phyloP scores from a whole-genome alignment of 2,797 vertebrate species.

The Diglossa cyanea region DNA sequence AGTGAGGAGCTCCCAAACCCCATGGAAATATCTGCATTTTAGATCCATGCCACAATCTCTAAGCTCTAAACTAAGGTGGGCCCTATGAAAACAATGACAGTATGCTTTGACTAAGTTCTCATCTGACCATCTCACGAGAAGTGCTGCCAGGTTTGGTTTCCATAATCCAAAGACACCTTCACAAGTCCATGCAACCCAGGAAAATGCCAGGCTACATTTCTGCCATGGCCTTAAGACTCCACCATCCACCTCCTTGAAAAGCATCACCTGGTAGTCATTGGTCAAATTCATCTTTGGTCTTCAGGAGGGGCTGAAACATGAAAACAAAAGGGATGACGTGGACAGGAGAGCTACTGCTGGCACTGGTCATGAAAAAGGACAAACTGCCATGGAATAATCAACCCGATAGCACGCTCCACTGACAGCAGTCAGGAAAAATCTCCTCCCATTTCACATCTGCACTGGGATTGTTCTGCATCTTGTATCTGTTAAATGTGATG shows the following conservation, averaged over 20 bases:
- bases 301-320: not conserved
- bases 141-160: not conserved
- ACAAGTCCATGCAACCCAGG: not conserved
- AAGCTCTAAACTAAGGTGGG: not conserved
- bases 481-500: rapidly evolving
- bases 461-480: not conserved
- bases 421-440: not conserved
- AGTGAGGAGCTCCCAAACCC: not conserved
- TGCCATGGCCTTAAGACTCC: not conserved
- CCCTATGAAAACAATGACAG: rapidly evolving
- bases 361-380: not conserved
- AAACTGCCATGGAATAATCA: not conserved
- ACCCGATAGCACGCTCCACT: not conserved
- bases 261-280: not conserved
- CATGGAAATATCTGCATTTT: not conserved
- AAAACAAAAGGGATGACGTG: not conserved
- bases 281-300: not conserved
- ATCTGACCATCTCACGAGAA: not conserved
- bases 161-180: not conserved
- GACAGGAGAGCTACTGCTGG: not conserved
- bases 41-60: not conserved
- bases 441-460: not conserved
- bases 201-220: not conserved
- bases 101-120: not conserved
- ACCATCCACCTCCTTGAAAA: not conserved